A percentile compares a stretch with the other conserved stretches of the same genome.
phyloP scores from a whole-genome alignment of 1,140 invertebrate genomes.

The Atta colombica region DNA sequence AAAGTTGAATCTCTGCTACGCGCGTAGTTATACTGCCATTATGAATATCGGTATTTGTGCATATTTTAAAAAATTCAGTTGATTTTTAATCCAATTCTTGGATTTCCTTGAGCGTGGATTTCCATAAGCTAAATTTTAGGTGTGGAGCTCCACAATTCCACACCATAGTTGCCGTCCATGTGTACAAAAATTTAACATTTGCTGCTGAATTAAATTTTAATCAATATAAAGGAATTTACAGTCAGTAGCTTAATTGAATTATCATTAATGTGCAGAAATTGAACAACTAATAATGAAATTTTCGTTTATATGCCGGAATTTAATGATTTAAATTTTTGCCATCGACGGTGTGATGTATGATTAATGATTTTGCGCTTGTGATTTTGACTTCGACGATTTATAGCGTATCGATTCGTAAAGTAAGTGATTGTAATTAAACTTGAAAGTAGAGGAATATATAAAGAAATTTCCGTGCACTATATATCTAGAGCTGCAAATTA shows the following conservation, averaged over 20 bases:
- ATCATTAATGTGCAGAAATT: too few relatives aligned
- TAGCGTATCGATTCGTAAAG: slow-evolving; percentile 52
- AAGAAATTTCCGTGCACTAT: slow-evolving; percentile 36
- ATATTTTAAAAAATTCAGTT: too few relatives aligned
- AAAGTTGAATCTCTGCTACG: too few relatives aligned
- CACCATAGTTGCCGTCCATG: too few relatives aligned
- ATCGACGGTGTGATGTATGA: slow-evolving; percentile 19
- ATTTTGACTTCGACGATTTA: slow-evolving; percentile 61
- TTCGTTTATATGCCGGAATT: slow-evolving; percentile 8
- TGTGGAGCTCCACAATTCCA: too few relatives aligned
- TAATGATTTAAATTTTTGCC: slow-evolving; percentile 30
- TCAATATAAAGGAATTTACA: not conserved
- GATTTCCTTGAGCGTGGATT: too few relatives aligned
- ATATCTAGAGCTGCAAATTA: slow-evolving; percentile 51
- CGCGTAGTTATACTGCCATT: too few relatives aligned
- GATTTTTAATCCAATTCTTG: too few relatives aligned
- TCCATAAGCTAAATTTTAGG: too few relatives aligned
- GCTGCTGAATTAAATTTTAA: not conserved
- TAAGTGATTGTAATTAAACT: slow-evolving; percentile 61
- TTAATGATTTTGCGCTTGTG: slow-evolving; percentile 57
- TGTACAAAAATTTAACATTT: slow-evolving; percentile 1
- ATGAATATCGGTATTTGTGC: too few relatives aligned
- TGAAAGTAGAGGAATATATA: slow-evolving; percentile 48
- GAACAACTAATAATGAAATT: slow-evolving; percentile 22
- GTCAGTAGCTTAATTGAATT: slow-evolving; percentile 4